Base-by-base conservation (phyloP, 2,113 vertebrate species). In the Nymphicus hollandicus region DNA sequence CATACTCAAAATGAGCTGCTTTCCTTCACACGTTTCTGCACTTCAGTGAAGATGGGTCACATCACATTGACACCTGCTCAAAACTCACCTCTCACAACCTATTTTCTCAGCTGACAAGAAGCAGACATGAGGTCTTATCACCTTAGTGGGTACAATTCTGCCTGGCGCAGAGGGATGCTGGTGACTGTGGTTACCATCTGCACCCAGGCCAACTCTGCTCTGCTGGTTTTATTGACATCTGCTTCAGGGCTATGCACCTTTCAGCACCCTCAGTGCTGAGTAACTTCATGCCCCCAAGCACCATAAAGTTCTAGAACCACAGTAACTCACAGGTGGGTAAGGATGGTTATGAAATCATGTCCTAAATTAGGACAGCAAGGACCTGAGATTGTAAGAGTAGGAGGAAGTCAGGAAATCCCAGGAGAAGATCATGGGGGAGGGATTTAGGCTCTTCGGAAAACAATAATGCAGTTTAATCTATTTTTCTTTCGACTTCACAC, bases 311-410 rank as follows among this genome's bases (percentile, higher is more conserved):
- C 91, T 74, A 69, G 72, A 90, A 90, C n/a, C 5, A 19, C 76
- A 61, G 44, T 33, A 89, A 76, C 83, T 93, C 90, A 93, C 86
- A 95, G 73, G 94, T 27, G 58, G 69, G 73, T 76, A 93, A 9
- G 73, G 83, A 68, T 61, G 52, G 90, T 92, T 96, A 95, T 69
- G 95, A 96, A 96, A 97, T 86, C 88, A 72, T 0, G 0, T 94
- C 90, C 92, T 95, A 96, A 96, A 96, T 93, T 94, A 97, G 94
- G 93, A 96, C 85, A 88, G 69, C 76, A 60, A 94, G 93, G 83
- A 92, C 80, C 68, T 74, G 80, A 96, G 86, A 90, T 81, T 88
- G 80, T 44, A 93, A 96, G 92, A 93, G 92, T 91, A 95, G 88
- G 86, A 96, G 69, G 86, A 89, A 96, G 77, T 88, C 92, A 93